These are phyloP conservation scores for Congeria kusceri DNA, from an alignment of 2,888 invertebrate species.

Conservation along the genomic window DNA sequence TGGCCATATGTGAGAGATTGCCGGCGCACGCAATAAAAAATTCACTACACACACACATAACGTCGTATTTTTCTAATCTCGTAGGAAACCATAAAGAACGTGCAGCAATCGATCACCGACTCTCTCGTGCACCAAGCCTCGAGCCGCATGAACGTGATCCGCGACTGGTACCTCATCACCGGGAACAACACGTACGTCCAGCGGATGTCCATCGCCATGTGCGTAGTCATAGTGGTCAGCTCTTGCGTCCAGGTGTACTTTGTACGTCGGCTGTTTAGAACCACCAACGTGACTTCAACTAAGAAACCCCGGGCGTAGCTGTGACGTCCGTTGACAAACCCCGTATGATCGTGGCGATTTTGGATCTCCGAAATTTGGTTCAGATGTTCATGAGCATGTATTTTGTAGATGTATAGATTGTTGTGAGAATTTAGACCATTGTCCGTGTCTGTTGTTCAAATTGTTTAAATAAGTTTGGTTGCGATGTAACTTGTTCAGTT, in stretches of 20 bases:
- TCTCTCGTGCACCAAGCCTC: constrained; percentile 68
- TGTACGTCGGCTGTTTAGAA: constrained; percentile 94
- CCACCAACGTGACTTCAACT: constrained; percentile 86
- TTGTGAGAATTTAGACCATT: no score
- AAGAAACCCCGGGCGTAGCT: constrained; percentile 73
- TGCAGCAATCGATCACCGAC: constrained; percentile 69
- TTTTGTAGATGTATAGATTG: no score
- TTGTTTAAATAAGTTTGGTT: no score
- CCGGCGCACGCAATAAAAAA: no score
- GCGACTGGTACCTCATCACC: constrained; percentile 76
- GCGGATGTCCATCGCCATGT: constrained; percentile 95
- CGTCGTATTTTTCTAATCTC: constrained; percentile 5
- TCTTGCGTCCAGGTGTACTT: constrained; percentile 94
- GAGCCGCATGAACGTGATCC: constrained; percentile 71
- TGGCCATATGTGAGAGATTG: no score
- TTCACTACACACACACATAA: no score
- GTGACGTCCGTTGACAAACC: no score
- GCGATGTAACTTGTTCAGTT: no score
- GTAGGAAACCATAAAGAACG: constrained; percentile 70
- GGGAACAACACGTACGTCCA: constrained; percentile 87
- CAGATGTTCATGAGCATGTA: no score
- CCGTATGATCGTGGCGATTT: no score
- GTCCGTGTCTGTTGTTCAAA: no score
- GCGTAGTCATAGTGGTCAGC: constrained; percentile 92
- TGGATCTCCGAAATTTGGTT: no score